Evolutionary conservation across 2,888 invertebrate species (phyloP), one percentile per base, ranked within the genome.

Genomic region (Gandaritis pyraliata): DNA sequence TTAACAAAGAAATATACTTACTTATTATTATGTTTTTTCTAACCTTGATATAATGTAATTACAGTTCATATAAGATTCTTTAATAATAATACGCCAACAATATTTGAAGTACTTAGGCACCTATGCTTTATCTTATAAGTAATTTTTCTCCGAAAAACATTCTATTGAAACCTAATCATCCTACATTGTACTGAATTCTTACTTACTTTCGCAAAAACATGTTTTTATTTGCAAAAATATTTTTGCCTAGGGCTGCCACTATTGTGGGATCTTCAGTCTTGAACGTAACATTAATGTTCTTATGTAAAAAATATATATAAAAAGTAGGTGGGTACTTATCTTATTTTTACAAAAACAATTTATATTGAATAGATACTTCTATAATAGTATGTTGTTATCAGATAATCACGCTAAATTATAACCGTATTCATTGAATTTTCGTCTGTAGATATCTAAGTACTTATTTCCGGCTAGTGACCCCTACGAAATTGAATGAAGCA

Each of bases 401-500:
- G 38, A 49, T 46, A 54, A 54, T 54, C 62, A 61, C 46, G 11
- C 11, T 18, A 39, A 58, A 62, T 62, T 62, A 8, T 43, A 11
- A 39, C 3, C 0, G 10, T 46, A 62, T 48, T 46, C 36, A 53
- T 54, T 52, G 57, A 45, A 29, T 47, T 33, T 41, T 38, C 23
- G 38, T 29, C 43, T 4, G 41, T 61, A 13, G 38, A 47, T 29
- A 50, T 52, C 43, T 54, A 59, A 57, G 56, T 49, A 66, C 65
- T 61, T 65, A 67, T 65, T 66, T 65, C 18, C 50, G 66, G 59
- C 58, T 58, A 56, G 43, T 66, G 65, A 68, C 66, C 65, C 61
- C 15, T 46, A 66, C 68, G 62, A 56, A 61, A 60, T 61, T 58
- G 61, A 65, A 68, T 70, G 65, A 68, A 70, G 70, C 68, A 70